Conservation (phyloP, 2,888 invertebrate species). For the Hydroisotoma schaefferi region DNA sequence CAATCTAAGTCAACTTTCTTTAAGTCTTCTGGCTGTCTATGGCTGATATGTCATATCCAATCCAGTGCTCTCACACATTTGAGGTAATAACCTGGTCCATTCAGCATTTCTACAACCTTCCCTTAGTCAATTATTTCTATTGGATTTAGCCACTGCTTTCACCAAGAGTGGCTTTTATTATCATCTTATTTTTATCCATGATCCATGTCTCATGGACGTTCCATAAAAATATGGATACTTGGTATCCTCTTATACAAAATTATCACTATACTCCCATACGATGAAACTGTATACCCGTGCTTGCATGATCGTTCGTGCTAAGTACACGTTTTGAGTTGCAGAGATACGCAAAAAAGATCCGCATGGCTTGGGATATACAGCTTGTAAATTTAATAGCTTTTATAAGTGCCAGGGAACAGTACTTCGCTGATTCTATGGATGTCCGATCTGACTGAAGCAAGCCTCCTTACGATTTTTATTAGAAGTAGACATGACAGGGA, state of each 20-base stretch:
- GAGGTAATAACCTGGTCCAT: conserved; percentile 1
- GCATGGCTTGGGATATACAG: background rate
- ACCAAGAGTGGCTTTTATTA: background rate
- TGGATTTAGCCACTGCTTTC: background rate
- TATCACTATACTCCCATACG: too few relatives aligned
- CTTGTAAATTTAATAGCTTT: conserved; percentile 5
- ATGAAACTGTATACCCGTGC: too few relatives aligned
- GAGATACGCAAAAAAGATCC: too few relatives aligned
- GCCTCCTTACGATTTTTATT: conserved; percentile 32
- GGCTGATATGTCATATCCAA: background rate
- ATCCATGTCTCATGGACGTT: conserved; percentile 3
- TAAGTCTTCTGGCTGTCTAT: too few relatives aligned
- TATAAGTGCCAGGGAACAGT: conserved; percentile 2
- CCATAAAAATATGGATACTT: too few relatives aligned
- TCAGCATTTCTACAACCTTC: background rate
- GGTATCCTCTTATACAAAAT: too few relatives aligned
- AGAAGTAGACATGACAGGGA: conserved; percentile 35
- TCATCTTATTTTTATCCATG: conserved; percentile 1
- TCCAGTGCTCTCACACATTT: conserved; percentile 4
- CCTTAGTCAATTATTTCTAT: conserved; percentile 7
- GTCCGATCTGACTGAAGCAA: conserved; percentile 32
- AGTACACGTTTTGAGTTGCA: too few relatives aligned
- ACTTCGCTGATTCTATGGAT: conserved; percentile 35
- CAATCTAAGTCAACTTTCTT: too few relatives aligned
- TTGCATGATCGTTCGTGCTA: too few relatives aligned